phyloP scores from a whole-genome alignment of 2,888 invertebrate species.

The Helicoverpa assulta region DNA sequence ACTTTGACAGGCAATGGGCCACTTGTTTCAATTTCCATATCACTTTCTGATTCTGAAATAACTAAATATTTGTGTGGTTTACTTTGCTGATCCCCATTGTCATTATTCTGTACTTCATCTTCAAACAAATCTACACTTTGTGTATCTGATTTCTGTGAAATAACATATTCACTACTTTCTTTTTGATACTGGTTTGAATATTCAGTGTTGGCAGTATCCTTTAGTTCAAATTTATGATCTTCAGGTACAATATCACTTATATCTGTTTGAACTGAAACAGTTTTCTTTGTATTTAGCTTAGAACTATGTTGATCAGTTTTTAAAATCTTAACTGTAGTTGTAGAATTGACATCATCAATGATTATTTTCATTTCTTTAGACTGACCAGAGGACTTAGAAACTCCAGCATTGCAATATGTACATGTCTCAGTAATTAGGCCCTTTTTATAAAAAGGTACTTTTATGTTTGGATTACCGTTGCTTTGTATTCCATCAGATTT shows the following conservation, averaged over 20 bases:
- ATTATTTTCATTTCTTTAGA: conserved; percentile 72
- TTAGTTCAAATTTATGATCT: conserved; percentile 6
- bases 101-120: conserved; percentile 32
- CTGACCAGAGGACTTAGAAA: conserved; percentile 29
- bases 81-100: conserved; percentile 6
- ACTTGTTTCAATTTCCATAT: conserved; percentile 66
- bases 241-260: conserved; percentile 35
- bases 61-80: conserved; percentile 60
- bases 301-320: conserved; percentile 52
- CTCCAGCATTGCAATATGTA: conserved; percentile 59
- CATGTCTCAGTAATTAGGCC: conserved; percentile 72
- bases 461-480: conserved; percentile 40
- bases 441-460: conserved; percentile 79
- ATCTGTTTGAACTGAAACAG: conserved; percentile 76
- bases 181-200: conserved; percentile 13
- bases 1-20: conserved; percentile 73
- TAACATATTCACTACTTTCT: conserved; percentile 6
- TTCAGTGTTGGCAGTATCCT: conserved; percentile 7
- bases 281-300: conserved; percentile 46
- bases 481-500: conserved; percentile 14
- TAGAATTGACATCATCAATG: conserved; percentile 71
- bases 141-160: conserved; percentile 14
- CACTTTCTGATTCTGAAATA: conserved; percentile 81
- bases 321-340: conserved; percentile 72
- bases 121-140: conserved; percentile 67